A percentile compares a stretch with the other conserved stretches of the same genome.
Evolutionary conservation across 2,113 vertebrate genomes (phyloP).

Genomic region (Chaenocephalus aceratus): DNA sequence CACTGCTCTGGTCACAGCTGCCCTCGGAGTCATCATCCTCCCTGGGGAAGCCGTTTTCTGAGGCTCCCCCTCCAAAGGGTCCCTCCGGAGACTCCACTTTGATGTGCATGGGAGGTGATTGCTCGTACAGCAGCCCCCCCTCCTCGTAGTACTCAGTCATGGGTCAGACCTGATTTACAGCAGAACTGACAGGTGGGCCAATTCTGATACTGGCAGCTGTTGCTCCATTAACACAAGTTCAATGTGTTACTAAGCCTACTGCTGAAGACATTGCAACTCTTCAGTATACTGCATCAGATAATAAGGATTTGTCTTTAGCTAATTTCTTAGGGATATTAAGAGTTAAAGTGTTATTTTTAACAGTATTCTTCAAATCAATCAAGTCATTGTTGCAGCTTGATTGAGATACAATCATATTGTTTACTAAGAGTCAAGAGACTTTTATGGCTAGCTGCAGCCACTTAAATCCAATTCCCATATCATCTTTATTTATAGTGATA

Average conservation of each 20-base stretch:
- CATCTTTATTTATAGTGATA: neutral
- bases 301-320: conserved; percentile 19
- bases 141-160: conserved; percentile 89
- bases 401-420: neutral
- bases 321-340: neutral
- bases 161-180: conserved; percentile 78
- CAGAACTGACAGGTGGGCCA: conserved; percentile 79
- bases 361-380: neutral
- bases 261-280: conserved; percentile 26
- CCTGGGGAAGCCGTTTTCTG: conserved; percentile 85
- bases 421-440: conserved; percentile 2
- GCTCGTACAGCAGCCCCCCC: conserved; percentile 88
- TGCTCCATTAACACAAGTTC: conserved; percentile 72
- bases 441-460: conserved; percentile 16
- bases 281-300: conserved; percentile 7
- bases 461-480: conserved; percentile 2
- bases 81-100: conserved; percentile 89
- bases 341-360: neutral
- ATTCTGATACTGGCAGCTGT: conserved; percentile 70
- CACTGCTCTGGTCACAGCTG: conserved; percentile 82
- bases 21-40: conserved; percentile 86
- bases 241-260: conserved; percentile 18
- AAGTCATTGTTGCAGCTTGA: conserved; percentile 18
- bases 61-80: conserved; percentile 82
- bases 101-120: conserved; percentile 88